phyloP scores from a whole-genome alignment of 1,140 invertebrate species.

The Zaprionus inermis region DNA sequence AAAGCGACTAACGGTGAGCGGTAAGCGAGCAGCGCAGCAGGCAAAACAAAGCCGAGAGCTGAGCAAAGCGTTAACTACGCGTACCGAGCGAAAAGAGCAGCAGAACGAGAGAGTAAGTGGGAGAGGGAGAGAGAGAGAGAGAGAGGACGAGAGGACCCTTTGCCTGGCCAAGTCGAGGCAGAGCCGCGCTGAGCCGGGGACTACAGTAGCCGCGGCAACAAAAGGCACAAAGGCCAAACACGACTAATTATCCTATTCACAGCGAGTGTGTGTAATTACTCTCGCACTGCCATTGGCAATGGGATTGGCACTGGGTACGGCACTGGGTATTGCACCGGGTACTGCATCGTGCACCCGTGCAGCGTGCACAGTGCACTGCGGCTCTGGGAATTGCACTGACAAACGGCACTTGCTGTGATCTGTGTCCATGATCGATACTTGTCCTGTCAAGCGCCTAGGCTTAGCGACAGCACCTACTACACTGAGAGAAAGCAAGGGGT shows the following conservation, averaged over 20 bases:
- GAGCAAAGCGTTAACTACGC: constrained; percentile 61
- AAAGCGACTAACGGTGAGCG: constrained; percentile 46
- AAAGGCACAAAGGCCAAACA: constrained; percentile 69
- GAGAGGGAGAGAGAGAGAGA: background rate
- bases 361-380: constrained; percentile 18
- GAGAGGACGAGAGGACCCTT: constrained; percentile 9
- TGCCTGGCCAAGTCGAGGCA: constrained; percentile 8
- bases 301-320: background rate
- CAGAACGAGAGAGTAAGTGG: constrained; percentile 6
- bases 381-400: background rate
- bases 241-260: constrained; percentile 78
- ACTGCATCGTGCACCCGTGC: too few relatives aligned
- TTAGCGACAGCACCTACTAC: constrained; percentile 1
- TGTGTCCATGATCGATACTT: constrained; percentile 19
- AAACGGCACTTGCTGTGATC: constrained; percentile 9
- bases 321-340: constrained; percentile 8
- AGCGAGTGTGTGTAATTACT: constrained; percentile 74
- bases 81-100: constrained; percentile 45
- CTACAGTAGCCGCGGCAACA: constrained; percentile 65
- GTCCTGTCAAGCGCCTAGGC: constrained; percentile 47
- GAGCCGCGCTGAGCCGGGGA: constrained; percentile 34
- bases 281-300: constrained; percentile 6
- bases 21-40: constrained; percentile 47
- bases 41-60: constrained; percentile 67
- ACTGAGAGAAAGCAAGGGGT: constrained; percentile 1